phyloP scores from a whole-genome alignment of 2,888 invertebrate species.

The Pterostichus madidus region DNA sequence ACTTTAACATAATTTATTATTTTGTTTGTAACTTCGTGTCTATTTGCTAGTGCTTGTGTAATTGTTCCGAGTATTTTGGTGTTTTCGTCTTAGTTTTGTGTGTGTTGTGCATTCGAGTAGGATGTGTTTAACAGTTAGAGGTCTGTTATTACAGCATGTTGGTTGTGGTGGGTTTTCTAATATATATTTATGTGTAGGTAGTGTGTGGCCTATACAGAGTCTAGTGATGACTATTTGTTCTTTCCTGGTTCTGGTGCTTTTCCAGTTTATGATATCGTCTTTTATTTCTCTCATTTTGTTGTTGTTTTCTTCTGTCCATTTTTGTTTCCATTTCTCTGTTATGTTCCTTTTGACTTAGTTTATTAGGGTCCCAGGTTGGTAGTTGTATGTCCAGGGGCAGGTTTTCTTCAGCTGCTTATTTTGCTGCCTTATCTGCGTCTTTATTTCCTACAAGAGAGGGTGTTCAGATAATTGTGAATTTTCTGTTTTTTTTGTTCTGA shows the following conservation, averaged over 20 bases:
- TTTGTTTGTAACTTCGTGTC: too few species aligned
- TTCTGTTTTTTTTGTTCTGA: not conserved
- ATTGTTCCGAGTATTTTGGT: too few species aligned
- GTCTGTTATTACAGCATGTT: not conserved
- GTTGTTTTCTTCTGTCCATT: not conserved
- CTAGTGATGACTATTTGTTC: conserved; percentile 1
- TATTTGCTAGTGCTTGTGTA: too few species aligned
- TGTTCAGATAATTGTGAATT: not conserved
- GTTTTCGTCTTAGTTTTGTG: too few species aligned
- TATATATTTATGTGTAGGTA: conserved; percentile 1
- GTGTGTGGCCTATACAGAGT: conserved; percentile 2
- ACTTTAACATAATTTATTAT: too few species aligned
- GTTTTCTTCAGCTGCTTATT: conserved; percentile 7
- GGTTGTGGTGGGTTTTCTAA: not conserved
- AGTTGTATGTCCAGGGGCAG: not conserved
- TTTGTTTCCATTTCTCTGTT: not conserved
- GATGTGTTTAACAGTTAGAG: too few species aligned
- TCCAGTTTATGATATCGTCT: not conserved
- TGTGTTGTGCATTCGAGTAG: too few species aligned
- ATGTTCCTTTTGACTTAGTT: not conserved
- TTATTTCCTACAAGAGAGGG: not conserved
- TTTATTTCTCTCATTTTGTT: not conserved
- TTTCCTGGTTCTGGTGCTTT: not conserved
- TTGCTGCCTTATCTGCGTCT: not conserved
- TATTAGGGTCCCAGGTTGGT: not conserved